Conservation (phyloP, 2,888 invertebrate genomes). For the Phortica magna region DNA sequence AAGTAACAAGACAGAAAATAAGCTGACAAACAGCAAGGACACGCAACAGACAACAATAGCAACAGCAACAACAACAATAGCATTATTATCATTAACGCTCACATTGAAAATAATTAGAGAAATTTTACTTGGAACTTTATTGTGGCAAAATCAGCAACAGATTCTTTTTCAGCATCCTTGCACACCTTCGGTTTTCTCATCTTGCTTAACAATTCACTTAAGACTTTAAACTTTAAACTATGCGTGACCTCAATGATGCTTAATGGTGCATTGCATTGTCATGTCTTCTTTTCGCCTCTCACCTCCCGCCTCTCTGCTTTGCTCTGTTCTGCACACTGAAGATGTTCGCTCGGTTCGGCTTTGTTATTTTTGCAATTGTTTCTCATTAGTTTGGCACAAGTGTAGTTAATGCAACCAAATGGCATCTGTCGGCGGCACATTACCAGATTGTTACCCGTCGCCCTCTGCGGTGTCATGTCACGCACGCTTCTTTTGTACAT, state of each 20-base stretch:
- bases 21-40: background rate
- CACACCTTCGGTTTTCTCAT: no score
- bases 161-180: no score
- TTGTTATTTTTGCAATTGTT: background rate
- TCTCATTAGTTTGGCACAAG: background rate
- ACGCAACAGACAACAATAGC: background rate
- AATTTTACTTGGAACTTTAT: slow-evolving; percentile 11
- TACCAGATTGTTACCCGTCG: no score
- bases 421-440: background rate
- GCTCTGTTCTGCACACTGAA: no score
- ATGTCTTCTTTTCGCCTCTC: no score
- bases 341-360: background rate
- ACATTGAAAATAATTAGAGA: slow-evolving; percentile 18
- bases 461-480: no score
- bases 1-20: slow-evolving; percentile 41
- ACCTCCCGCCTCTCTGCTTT: no score
- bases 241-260: no score
- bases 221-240: no score
- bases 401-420: background rate
- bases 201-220: no score
- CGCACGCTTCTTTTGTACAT: no score
- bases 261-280: no score
- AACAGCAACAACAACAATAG: background rate
- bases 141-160: background rate
- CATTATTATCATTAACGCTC: background rate